Evolutionary conservation across 2,113 vertebrate species (phyloP).

Genomic region (Verasper variegatus): DNA sequence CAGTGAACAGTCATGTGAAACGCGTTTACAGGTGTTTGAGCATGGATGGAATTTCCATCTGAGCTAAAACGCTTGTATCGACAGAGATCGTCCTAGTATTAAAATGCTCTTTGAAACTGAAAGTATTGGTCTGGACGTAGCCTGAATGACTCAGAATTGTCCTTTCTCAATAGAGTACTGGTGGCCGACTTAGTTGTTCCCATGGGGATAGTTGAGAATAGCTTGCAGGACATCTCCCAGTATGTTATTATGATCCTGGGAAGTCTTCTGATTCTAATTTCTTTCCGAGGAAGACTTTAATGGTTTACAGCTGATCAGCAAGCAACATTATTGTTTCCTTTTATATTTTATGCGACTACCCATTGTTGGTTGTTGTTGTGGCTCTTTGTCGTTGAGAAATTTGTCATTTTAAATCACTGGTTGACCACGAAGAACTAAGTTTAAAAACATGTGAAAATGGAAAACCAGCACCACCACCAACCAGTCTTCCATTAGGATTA

Average conservation of each 20-base stretch:
- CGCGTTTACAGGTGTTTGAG: no score
- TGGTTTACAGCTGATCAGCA: not conserved
- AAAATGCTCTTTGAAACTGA: not conserved
- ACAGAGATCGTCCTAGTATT: no score
- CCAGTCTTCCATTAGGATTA: not conserved
- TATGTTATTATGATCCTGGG: not conserved
- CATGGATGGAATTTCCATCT: no score
- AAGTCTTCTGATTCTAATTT: not conserved
- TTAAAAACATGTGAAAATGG: not conserved
- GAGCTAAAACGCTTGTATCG: no score
- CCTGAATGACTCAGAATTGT: conserved; percentile 2
- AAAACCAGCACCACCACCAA: not conserved
- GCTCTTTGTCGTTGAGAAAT: not conserved
- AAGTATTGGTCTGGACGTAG: not conserved
- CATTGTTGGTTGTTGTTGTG: not conserved
- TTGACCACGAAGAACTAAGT: not conserved
- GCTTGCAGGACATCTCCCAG: not conserved
- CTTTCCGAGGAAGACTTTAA: not conserved
- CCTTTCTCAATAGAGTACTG: conserved; percentile 2
- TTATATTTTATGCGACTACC: not conserved
- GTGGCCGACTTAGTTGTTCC: conserved; percentile 5
- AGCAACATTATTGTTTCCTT: not conserved
- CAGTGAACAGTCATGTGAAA: no score
- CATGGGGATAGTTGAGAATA: not conserved
- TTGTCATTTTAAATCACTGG: not conserved